These are phyloP conservation scores for Pipra filicauda DNA, from an alignment of 2,113 vertebrate species.

Conservation along the genomic window DNA sequence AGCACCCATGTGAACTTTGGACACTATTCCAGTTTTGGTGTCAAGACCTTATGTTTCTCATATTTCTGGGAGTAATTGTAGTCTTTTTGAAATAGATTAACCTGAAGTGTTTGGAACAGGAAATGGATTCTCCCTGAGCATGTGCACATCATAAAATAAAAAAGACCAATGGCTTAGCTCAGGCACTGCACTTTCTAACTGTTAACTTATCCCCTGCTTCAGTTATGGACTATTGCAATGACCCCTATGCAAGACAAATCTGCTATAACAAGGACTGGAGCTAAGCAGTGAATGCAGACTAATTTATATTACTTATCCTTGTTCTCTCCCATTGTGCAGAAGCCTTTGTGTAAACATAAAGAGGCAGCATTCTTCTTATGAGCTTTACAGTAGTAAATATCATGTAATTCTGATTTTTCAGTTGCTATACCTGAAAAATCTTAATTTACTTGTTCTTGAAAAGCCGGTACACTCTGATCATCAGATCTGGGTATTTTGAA, in stretches of 20 bases:
- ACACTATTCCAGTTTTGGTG: neutral
- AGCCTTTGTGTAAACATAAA: neutral
- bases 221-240: neutral
- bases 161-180: neutral
- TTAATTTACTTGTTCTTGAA: neutral
- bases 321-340: neutral
- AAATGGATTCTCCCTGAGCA: neutral
- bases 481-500: neutral
- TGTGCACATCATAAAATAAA: neutral
- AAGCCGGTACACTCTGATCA: neutral
- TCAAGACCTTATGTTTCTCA: neutral
- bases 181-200: neutral
- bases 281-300: neutral
- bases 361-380: neutral
- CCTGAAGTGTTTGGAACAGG: neutral
- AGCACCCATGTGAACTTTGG: fast-evolving
- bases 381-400: neutral
- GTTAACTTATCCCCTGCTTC: neutral
- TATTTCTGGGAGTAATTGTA: neutral
- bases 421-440: neutral
- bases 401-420: neutral
- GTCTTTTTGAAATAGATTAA: neutral
- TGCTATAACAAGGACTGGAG: neutral
- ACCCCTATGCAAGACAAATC: neutral
- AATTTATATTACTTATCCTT: neutral